Base-by-base conservation (phyloP, 35 echinoderm and acorn worm genomes). In the Patiria miniata region DNA sequence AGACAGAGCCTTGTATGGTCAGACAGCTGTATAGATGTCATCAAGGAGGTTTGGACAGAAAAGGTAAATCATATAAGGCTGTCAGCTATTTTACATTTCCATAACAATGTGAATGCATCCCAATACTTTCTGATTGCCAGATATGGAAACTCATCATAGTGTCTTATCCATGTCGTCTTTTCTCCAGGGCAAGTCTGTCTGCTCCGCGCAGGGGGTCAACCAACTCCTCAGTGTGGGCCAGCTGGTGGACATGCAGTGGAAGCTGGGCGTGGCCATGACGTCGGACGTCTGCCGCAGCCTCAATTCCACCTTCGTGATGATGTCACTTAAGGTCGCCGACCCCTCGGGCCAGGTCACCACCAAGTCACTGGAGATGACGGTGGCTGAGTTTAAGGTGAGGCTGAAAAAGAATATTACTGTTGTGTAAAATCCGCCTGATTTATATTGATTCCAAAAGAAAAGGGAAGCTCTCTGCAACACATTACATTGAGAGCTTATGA, bases 161-260 rank as follows among this genome's bases (percentile, higher is more conserved):
- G 29, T 36, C 7, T 28, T 40, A 77, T 77, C 39, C 19, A 21
- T 76, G 36, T 77, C 4, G 7, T 50, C 34, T 52, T 61, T 39
- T 56, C 58, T 77, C 9, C 79, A 95, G 93, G 88, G 88, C 1
- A 61, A 84, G 54, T 38, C 84, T 5, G 17, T 95, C 8, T 61
- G 37, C 37, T 83, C 93, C 17, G 47, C 79, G 18, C 81, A 90
- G 44, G 21, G 61, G 26, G 80, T 84, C 17, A 60, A 89, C 16
- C 61, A 79, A 58, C 34, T 93, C 16, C 79, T 97, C 1, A 86
- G 86, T 81, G 88, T 97, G 21, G 95, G 95, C 32, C 83, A 93
- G 78, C 80, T 97, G n/a, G 85, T 97, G 37, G 95, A 97, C 39
- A 83, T 97, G 58, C 83, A 92, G 56, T 97, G 95, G 95, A 97